Evolutionary conservation across 2,888 invertebrate genomes (phyloP).

Genomic region (Caenorhabditis virilis): DNA sequence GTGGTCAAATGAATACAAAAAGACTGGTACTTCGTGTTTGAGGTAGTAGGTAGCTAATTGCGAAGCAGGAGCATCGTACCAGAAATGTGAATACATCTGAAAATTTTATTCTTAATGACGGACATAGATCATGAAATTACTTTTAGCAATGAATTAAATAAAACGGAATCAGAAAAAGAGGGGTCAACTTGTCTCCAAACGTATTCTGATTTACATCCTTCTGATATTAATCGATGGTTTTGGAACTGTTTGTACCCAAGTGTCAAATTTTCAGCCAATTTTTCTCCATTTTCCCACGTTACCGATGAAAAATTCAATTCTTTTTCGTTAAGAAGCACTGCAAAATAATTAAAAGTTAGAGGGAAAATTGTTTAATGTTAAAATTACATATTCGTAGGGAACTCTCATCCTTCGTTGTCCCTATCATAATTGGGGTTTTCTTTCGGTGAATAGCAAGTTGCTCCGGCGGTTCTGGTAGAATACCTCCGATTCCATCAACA

Average conservation of each 20-base stretch:
- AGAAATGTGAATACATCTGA: conserved; percentile 69
- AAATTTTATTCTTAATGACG: too few relatives aligned
- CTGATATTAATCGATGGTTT: conserved; percentile 64
- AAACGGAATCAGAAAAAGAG: conserved; percentile 48
- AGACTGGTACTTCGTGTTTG: conserved; percentile 61
- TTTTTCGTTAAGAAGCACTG: conserved; percentile 66
- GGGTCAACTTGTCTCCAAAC: conserved; percentile 64
- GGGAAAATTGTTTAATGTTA: not conserved
- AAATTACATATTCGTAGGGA: conserved; percentile 62
- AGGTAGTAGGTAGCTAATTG: conserved; percentile 63
- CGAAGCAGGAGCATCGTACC: conserved; percentile 68
- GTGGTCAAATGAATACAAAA: conserved; percentile 68
- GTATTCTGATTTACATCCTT: conserved; percentile 67
- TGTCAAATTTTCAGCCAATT: conserved; percentile 64
- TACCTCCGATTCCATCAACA: conserved; percentile 65
- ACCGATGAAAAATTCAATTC: conserved; percentile 61
- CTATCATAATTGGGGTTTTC: conserved; percentile 64
- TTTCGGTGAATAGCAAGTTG: conserved; percentile 52
- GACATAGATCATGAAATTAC: too few relatives aligned
- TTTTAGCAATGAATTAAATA: conserved; percentile 62
- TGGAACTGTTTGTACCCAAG: conserved; percentile 60
- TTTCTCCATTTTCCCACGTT: conserved; percentile 52
- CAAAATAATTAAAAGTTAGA: conserved; percentile 12
- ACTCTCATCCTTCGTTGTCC: conserved; percentile 68
- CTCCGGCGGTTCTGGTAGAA: conserved; percentile 66